phyloP scores from a whole-genome alignment of 2,797 vertebrate genomes.

The Mormyrus hasselquistii region DNA sequence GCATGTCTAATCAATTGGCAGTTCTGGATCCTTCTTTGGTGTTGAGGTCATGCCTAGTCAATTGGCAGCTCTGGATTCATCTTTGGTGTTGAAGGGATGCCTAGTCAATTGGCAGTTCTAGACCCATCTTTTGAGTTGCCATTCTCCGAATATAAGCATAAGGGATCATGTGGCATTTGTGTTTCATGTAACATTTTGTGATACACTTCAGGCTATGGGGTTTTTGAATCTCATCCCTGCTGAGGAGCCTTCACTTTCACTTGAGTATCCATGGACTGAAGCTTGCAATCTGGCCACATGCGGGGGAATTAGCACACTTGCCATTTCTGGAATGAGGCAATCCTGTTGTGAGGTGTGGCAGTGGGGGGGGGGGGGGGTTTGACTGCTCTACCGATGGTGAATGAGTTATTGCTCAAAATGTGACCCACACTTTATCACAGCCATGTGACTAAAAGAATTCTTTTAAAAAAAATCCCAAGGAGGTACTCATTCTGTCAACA shows the following conservation, averaged over 20 bases:
- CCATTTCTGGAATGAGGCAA: background rate
- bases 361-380: background rate
- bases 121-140: background rate
- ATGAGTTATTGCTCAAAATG: background rate
- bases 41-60: background rate
- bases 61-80: background rate
- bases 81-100: background rate
- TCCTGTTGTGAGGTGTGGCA: background rate
- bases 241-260: background rate
- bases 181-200: background rate
- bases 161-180: background rate
- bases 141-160: background rate
- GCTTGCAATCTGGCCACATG: background rate
- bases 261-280: background rate
- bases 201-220: background rate
- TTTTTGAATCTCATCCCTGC: background rate
- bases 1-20: background rate
- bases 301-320: background rate
- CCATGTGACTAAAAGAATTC: conserved; percentile 46
- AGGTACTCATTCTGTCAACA: conserved; percentile 75
- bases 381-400: background rate
- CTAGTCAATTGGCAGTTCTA: background rate
- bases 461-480: conserved; percentile 38
- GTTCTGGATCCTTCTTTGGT: background rate
- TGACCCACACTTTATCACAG: conserved; percentile 64